Evolutionary conservation across 2,888 invertebrate species (phyloP).

Genomic region (Callosobruchus maculatus): DNA sequence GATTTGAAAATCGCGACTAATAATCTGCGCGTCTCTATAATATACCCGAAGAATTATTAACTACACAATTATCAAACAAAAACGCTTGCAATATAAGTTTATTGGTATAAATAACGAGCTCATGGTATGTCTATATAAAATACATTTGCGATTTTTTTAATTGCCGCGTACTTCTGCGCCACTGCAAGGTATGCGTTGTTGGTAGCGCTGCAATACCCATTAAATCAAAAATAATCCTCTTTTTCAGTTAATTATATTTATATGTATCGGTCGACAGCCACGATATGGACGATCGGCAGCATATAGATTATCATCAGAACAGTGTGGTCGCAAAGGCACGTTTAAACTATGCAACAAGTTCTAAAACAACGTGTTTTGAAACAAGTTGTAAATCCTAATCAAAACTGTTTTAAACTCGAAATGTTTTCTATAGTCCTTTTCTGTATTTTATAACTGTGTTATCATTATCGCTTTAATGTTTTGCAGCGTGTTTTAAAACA

Average conservation of each 20-base stretch:
- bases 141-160: not conserved
- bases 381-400: too few relatives aligned
- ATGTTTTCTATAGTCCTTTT: too few relatives aligned
- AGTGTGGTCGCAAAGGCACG: not conserved
- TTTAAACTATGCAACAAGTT: not conserved
- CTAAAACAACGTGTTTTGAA: too few relatives aligned
- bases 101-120: not conserved
- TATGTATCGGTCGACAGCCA: slow-evolving; percentile 5
- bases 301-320: not conserved
- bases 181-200: slow-evolving; percentile 12
- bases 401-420: too few relatives aligned
- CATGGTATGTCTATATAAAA: not conserved
- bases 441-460: too few relatives aligned
- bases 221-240: slow-evolving; percentile 25
- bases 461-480: too few relatives aligned
- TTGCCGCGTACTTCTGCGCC: not conserved
- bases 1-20: too few relatives aligned
- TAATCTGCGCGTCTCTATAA: too few relatives aligned
- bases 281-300: not conserved
- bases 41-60: too few relatives aligned
- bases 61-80: not conserved
- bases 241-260: slow-evolving; percentile 24
- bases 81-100: not conserved
- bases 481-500: too few relatives aligned
- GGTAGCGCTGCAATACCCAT: slow-evolving; percentile 12